Evolutionary conservation across 2,888 invertebrate genomes (phyloP).

Genomic region (Meganola albula): DNA sequence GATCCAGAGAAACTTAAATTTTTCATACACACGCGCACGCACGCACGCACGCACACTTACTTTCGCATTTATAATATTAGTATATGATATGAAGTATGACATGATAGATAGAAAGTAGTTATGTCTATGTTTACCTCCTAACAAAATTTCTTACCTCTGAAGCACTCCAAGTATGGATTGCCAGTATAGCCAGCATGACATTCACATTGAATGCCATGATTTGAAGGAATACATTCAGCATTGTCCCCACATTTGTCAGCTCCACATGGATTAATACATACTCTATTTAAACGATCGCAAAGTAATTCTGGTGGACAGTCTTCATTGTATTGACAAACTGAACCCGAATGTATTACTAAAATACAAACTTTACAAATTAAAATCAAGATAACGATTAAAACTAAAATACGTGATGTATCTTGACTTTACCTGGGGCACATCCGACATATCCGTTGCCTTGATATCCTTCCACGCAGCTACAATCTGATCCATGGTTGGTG

Average conservation of each 20-base stretch:
- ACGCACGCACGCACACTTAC: no score
- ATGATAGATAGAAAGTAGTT: no score
- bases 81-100: no score
- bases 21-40: no score
- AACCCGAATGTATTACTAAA: constrained; percentile 54
- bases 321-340: constrained; percentile 92
- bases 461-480: constrained; percentile 90
- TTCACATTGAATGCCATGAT: constrained; percentile 86
- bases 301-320: constrained; percentile 92
- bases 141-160: constrained; percentile 73
- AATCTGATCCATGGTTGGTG: constrained; percentile 91
- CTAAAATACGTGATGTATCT: no score
- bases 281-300: constrained; percentile 89
- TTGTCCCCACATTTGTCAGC: constrained; percentile 89
- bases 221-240: constrained; percentile 85
- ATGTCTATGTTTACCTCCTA: no score
- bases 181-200: constrained; percentile 86
- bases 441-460: constrained; percentile 91
- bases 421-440: constrained; percentile 89
- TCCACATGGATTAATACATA: constrained; percentile 89
- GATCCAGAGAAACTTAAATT: no score
- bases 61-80: no score
- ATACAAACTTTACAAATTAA: no score
- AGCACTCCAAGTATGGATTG: constrained; percentile 86
- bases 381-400: no score